phyloP scores from a whole-genome alignment of 2,113 vertebrate species.

The Calidris pygmaea region DNA sequence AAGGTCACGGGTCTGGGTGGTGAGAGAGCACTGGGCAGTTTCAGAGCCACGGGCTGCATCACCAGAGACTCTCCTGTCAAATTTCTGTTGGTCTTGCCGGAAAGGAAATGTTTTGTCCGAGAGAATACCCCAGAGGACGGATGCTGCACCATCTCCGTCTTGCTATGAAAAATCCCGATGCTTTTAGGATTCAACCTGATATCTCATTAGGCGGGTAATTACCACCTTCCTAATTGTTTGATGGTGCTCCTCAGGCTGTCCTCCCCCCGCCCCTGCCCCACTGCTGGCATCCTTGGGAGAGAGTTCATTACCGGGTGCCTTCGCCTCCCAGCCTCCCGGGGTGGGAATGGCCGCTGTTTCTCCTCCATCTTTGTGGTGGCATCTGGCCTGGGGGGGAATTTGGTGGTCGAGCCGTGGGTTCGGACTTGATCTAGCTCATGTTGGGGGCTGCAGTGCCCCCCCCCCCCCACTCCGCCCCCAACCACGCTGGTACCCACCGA shows the following conservation, averaged over 20 bases:
- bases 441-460: neutral
- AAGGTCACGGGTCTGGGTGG: neutral
- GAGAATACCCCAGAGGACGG: neutral
- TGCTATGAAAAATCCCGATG: neutral
- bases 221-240: conserved; percentile 41
- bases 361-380: neutral
- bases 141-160: neutral
- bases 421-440: rapidly evolving
- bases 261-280: neutral
- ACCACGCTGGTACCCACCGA: rapidly evolving
- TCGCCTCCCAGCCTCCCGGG: neutral
- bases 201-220: conserved; percentile 37
- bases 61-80: neutral
- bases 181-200: conserved; percentile 39
- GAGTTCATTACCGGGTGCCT: neutral
- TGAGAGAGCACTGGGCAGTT: neutral
- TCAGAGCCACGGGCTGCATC: neutral
- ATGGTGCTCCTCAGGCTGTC: neutral
- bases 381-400: neutral
- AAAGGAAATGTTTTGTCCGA: conserved; percentile 29
- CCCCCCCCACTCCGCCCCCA: neutral
- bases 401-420: neutral
- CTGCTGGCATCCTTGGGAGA: conserved; percentile 7
- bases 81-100: neutral
- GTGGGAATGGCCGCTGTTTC: rapidly evolving